These are phyloP conservation scores for Barbus barbus DNA, from an alignment of 2,113 vertebrate species.

Conservation along the genomic window DNA sequence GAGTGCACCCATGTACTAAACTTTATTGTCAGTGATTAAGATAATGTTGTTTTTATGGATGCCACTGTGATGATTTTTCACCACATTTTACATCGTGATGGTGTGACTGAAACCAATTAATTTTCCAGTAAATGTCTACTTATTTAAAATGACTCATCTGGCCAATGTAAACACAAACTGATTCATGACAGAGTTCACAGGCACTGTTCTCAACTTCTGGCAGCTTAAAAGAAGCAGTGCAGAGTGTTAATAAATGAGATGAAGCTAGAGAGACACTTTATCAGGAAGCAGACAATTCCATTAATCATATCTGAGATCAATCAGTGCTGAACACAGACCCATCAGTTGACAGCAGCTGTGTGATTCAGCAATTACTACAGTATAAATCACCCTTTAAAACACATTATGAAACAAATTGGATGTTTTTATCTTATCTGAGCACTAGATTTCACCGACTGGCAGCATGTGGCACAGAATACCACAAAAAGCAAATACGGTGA, in stretches of 20 bases:
- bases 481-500: not conserved
- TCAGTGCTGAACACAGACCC: constrained; percentile 19
- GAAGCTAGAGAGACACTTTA: constrained; percentile 40
- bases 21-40: not conserved
- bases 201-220: not conserved
- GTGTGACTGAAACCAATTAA: not conserved
- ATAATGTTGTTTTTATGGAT: constrained; percentile 7
- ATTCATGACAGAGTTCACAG: constrained; percentile 39
- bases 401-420: constrained; percentile 58
- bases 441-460: constrained; percentile 31
- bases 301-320: constrained; percentile 60
- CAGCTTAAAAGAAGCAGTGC: not conserved
- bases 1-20: constrained; percentile 7
- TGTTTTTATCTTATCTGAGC: constrained; percentile 45
- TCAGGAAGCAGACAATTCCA: constrained; percentile 50
- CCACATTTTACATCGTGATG: not conserved
- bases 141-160: not conserved
- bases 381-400: constrained; percentile 53
- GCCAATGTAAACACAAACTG: constrained; percentile 50
- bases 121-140: constrained; percentile 19
- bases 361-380: constrained; percentile 55
- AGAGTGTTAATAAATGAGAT: constrained; percentile 47
- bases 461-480: constrained; percentile 29
- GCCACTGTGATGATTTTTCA: not conserved
- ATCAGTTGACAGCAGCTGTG: constrained; percentile 51